Evolutionary conservation across 2,888 invertebrate species (phyloP).

Genomic region (Lasioglossum oenotherae): DNA sequence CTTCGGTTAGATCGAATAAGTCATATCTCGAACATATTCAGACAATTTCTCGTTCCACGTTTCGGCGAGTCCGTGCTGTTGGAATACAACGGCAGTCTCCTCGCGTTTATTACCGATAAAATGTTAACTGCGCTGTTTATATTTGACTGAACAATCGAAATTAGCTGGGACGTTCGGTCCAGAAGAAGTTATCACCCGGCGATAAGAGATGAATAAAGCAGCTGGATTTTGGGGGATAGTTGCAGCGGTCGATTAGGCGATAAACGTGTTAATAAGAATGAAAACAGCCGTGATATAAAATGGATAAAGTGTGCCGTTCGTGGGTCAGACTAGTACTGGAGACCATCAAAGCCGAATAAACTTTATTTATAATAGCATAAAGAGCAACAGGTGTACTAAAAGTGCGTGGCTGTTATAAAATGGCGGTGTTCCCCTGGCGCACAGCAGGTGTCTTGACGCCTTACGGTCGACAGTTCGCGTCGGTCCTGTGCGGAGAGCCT

Average conservation of each 20-base stretch:
- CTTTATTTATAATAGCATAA: conserved; percentile 5
- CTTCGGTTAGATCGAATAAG: background rate
- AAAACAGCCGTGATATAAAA: background rate
- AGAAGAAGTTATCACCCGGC: background rate
- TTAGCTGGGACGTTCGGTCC: background rate
- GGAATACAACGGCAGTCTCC: background rate
- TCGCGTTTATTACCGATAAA: background rate
- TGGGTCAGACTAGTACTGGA: background rate
- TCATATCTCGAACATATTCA: background rate
- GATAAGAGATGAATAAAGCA: background rate
- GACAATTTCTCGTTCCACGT: background rate
- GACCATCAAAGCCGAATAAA: background rate
- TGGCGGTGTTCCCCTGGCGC: background rate
- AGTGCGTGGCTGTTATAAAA: background rate
- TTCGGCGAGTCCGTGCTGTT: too few species aligned
- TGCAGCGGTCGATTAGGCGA: background rate
- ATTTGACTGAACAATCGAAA: background rate
- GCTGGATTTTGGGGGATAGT: background rate
- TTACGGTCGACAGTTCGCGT: background rate
- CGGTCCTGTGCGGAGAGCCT: background rate
- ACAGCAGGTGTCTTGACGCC: background rate
- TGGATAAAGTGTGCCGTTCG: background rate
- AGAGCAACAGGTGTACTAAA: conserved; percentile 5
- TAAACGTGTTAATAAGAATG: background rate
- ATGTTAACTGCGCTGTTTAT: background rate